phyloP scores from a whole-genome alignment of 1,140 invertebrate species.

The Polypedilum vanderplanki region DNA sequence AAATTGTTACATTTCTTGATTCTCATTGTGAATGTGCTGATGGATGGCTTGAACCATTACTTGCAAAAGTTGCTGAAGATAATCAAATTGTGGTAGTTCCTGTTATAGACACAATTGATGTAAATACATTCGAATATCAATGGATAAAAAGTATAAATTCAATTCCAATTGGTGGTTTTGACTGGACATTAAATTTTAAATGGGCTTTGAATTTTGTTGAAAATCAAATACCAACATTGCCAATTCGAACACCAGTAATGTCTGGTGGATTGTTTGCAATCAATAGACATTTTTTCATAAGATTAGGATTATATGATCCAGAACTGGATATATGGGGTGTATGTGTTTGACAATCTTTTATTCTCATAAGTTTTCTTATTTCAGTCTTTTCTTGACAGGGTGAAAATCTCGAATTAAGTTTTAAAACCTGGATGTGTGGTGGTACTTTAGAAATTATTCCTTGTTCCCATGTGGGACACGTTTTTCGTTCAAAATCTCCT shows the following conservation, averaged over 20 bases:
- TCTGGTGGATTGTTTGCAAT: constrained; percentile 69
- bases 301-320: constrained; percentile 94
- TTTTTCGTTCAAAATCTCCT: constrained; percentile 69
- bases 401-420: constrained; percentile 97
- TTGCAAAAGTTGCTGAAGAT: constrained; percentile 46
- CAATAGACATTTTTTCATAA: constrained; percentile 79
- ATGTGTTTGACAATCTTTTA: too few relatives aligned
- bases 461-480: constrained; percentile 79
- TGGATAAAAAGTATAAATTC: constrained; percentile 50
- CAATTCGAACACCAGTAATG: constrained; percentile 90
- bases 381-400: constrained; percentile 68
- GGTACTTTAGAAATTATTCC: constrained; percentile 70
- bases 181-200: constrained; percentile 93
- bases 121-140: constrained; percentile 51
- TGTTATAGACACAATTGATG: constrained; percentile 55
- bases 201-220: constrained; percentile 55
- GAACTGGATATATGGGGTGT: constrained; percentile 70
- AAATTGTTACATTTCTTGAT: constrained; percentile 72
- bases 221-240: constrained; percentile 51
- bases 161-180: constrained; percentile 77
- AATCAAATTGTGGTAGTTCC: constrained; percentile 48
- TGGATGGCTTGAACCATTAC: constrained; percentile 60
- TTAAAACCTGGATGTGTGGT: constrained; percentile 73
- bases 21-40: constrained; percentile 72
- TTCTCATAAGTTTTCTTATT: too few relatives aligned